These are phyloP conservation scores for Aplocera efformata DNA, from an alignment of 2,888 invertebrate species.

Conservation along the genomic window DNA sequence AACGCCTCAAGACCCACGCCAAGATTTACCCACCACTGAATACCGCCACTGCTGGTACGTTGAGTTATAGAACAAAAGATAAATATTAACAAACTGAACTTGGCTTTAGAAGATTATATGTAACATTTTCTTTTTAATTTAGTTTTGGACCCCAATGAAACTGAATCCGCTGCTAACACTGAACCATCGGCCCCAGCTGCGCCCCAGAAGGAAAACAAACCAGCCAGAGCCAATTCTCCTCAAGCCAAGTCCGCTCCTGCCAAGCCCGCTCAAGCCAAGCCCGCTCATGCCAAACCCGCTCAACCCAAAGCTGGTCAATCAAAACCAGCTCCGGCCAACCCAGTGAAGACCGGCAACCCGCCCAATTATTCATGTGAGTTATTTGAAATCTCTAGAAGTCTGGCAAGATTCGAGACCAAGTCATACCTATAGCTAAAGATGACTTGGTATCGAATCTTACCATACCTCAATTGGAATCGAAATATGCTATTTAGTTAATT, in stretches of 20 bases:
- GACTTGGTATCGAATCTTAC: too few relatives aligned
- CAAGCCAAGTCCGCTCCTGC: not conserved
- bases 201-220: constrained; percentile 4
- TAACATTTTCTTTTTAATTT: constrained; percentile 45
- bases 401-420: too few relatives aligned
- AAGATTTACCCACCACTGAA: constrained; percentile 61
- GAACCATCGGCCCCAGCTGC: constrained; percentile 13
- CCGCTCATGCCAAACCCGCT: constrained; percentile 8
- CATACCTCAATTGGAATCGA: too few relatives aligned
- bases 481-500: too few relatives aligned
- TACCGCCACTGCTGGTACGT: constrained; percentile 57
- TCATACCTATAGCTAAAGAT: too few relatives aligned
- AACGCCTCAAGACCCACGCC: constrained; percentile 44
- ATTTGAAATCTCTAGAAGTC: not conserved
- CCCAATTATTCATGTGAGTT: constrained; percentile 51
- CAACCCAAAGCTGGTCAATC: constrained; percentile 5
- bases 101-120: too few relatives aligned
- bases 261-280: constrained; percentile 1
- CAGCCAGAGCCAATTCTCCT: too few relatives aligned
- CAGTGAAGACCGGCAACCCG: constrained; percentile 17
- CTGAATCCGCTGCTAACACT: constrained; percentile 26
- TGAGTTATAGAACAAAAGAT: constrained; percentile 15
- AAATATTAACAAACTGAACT: too few relatives aligned
- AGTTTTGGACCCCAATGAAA: constrained; percentile 64
- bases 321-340: constrained; percentile 14